Evolutionary conservation across 2,113 vertebrate genomes (phyloP).

Genomic region (Panurus biarmicus): DNA sequence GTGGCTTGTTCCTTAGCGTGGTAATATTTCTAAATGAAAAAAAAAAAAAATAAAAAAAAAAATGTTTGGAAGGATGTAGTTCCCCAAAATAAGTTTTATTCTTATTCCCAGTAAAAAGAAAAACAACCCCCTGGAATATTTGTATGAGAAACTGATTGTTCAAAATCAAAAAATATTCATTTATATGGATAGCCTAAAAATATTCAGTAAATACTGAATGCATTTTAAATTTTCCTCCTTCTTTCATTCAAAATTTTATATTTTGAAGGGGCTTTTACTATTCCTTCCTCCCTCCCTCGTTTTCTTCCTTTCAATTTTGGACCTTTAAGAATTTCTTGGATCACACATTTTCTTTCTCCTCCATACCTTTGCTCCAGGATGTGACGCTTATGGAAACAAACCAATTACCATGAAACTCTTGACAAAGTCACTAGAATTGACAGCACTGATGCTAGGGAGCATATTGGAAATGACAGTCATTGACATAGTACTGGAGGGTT

Average conservation of each 20-base stretch:
- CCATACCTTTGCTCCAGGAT: not conserved
- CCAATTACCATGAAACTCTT: not conserved
- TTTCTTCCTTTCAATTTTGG: not conserved
- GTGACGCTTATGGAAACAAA: not conserved
- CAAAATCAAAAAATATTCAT: not conserved
- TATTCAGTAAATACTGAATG: not conserved
- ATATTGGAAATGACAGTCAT: constrained; percentile 25
- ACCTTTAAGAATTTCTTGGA: not conserved
- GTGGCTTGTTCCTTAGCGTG: not conserved
- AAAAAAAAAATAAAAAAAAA: not conserved
- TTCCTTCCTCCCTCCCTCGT: rapidly evolving
- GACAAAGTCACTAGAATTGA: not conserved
- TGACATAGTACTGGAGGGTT: not conserved
- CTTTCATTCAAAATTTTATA: not conserved
- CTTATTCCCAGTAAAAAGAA: not conserved
- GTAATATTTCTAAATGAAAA: not conserved
- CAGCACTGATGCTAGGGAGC: not conserved
- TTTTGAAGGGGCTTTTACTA: not conserved
- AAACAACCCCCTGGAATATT: too few species aligned
- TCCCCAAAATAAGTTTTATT: not conserved
- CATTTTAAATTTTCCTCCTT: not conserved
- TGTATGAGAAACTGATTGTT: not conserved
- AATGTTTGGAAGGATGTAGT: not conserved
- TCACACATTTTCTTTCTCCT: not conserved
- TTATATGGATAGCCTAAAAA: not conserved